phyloP scores from a whole-genome alignment of 2,113 vertebrate species.

The Takifugu flavidus region DNA sequence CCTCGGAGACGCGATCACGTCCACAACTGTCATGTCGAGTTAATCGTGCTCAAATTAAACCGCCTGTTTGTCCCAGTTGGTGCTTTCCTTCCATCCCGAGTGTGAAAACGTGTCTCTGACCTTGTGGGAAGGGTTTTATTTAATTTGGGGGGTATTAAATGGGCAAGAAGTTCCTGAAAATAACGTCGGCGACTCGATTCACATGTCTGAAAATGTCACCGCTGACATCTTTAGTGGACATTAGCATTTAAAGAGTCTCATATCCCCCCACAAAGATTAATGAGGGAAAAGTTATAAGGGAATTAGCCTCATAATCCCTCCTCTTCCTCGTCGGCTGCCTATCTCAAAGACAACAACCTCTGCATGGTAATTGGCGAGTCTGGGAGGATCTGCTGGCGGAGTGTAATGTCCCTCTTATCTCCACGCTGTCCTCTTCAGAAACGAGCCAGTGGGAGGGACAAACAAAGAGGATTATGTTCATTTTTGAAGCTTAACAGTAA shows the following conservation, averaged over 20 bases:
- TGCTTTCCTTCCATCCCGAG: slow-evolving; percentile 19
- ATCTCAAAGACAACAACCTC: slow-evolving; percentile 56
- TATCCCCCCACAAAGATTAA: slow-evolving; percentile 48
- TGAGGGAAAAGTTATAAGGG: slow-evolving; percentile 38
- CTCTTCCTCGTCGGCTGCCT: slow-evolving; percentile 14
- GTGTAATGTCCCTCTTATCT: slow-evolving; percentile 27
- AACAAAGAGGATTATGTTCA: slow-evolving; percentile 38
- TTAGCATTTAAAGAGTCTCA: slow-evolving; percentile 48
- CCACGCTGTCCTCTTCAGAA: slow-evolving; percentile 5
- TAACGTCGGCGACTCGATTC: slow-evolving; percentile 18
- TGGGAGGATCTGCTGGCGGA: slow-evolving; percentile 9
- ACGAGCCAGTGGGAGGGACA: neutral
- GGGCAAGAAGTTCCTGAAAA: slow-evolving; percentile 29
- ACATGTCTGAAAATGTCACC: slow-evolving; percentile 47
- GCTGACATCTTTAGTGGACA: slow-evolving; percentile 58
- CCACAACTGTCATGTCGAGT: slow-evolving; percentile 34
- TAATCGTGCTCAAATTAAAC: slow-evolving; percentile 28
- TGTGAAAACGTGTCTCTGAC: slow-evolving; percentile 1
- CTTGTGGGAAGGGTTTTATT: neutral
- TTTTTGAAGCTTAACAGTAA: slow-evolving; percentile 37
- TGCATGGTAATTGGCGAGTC: slow-evolving; percentile 39
- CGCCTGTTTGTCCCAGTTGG: slow-evolving; percentile 26
- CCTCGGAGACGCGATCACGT: slow-evolving; percentile 7
- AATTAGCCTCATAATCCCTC: slow-evolving; percentile 50
- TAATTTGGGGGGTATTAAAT: neutral